These are phyloP conservation scores for Chionodraco myersi DNA, from an alignment of 2,113 vertebrate species.

Conservation along the genomic window DNA sequence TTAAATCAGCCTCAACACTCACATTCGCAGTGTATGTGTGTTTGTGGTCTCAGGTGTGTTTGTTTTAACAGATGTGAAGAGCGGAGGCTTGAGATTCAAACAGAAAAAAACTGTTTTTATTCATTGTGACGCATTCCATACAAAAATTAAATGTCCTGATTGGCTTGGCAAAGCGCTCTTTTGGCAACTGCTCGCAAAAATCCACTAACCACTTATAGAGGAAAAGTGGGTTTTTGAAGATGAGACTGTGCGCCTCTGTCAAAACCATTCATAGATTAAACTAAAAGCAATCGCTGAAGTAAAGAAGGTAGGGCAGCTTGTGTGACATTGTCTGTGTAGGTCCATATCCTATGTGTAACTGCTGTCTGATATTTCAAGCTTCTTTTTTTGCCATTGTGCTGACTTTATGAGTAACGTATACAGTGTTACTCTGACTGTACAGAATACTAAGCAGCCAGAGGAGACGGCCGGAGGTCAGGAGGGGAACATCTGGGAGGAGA, in stretches of 20 bases:
- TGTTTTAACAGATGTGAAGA: constrained; percentile 55
- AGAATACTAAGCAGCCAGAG: constrained; percentile 64
- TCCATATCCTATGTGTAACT: constrained; percentile 73
- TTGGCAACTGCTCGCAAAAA: constrained; percentile 58
- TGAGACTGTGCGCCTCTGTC: constrained; percentile 21
- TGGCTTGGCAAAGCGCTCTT: constrained; percentile 63
- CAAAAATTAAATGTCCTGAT: constrained; percentile 78
- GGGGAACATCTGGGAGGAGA: constrained; percentile 16
- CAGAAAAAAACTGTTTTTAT: constrained; percentile 77
- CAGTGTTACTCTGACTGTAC: constrained; percentile 61
- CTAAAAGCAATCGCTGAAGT: constrained; percentile 53
- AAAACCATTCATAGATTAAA: constrained; percentile 38
- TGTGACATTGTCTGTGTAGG: constrained; percentile 64
- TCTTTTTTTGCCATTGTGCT: constrained; percentile 50
- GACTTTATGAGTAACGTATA: constrained; percentile 53
- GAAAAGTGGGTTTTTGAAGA: constrained; percentile 4
- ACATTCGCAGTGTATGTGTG: neutral
- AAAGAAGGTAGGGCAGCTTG: constrained; percentile 52
- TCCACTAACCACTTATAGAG: constrained; percentile 33
- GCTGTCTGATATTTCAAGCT: constrained; percentile 62
- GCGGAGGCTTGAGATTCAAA: constrained; percentile 61
- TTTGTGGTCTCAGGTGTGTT: constrained; percentile 25
- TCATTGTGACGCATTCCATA: constrained; percentile 74
- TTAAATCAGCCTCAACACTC: constrained; percentile 5
- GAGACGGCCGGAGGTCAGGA: constrained; percentile 26